Base-by-base conservation (phyloP, 2,113 vertebrate genomes). In the Thunnus maccoyii region DNA sequence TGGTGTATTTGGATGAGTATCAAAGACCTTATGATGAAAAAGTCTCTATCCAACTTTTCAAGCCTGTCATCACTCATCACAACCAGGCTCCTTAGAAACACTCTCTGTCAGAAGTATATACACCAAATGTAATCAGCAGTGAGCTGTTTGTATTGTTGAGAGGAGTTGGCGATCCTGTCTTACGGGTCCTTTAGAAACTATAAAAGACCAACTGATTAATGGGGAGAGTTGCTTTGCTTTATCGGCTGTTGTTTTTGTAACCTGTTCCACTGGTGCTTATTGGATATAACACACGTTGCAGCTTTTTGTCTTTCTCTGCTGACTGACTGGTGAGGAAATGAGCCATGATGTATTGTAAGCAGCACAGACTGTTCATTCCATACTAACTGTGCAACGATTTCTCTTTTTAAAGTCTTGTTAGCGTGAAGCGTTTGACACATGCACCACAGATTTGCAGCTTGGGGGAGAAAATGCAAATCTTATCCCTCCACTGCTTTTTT, bases 71-170 rank as follows among this genome's bases (percentile, higher is more conserved):
- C 62, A 9, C 16, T 80, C 72, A 70, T 61, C 47, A 8, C 41
- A 48, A 22, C 36, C 64, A 12, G 11, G 5, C 60, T 20, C 46
- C 3, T 60, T 58, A 63, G 18, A 63, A 70, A 61, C 58, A 58
- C 1, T 22, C n/a, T 13, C 55, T 78, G 77, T 83, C 71, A 55
- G 46, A 15, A 0, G n/a, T 78, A 22, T 74, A 13, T 68, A 62
- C 36, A 52, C 25, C 15, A 18, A 82, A 22, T 74, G 70, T 54
- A 70, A 69, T 52, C 72, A 75, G 13, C 3, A 3, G 44, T 46
- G 72, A 71, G 20, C 48, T 63, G 76, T 63, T 87, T 78, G 82
- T 62, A 47, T 65, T 41, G 30, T 44, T 32, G 27, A 64, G 25
- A 57, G 55, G 72, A 78, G 22, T 61, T 11, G 18, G 1, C 30